These are phyloP conservation scores for Aspidapion aeneum DNA, from an alignment of 2,888 invertebrate species.

Conservation along the genomic window DNA sequence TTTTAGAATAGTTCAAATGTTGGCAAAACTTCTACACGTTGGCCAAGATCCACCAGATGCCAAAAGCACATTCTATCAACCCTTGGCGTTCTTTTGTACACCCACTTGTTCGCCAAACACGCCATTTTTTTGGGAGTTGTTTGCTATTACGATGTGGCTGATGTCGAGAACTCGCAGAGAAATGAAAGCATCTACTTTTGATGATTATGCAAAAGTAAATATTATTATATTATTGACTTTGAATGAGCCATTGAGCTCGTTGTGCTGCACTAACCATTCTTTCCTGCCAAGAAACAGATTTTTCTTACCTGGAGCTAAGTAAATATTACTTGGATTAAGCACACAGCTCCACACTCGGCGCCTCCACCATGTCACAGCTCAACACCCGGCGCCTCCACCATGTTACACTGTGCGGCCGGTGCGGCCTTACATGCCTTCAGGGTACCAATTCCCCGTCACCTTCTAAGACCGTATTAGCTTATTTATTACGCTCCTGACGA, in stretches of 20 bases:
- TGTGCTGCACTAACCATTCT: background rate
- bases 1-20: conserved; percentile 40
- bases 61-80: conserved; percentile 39
- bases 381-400: too few relatives aligned
- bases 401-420: too few relatives aligned
- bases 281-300: background rate
- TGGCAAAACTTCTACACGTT: conserved; percentile 41
- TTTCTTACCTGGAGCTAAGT: background rate
- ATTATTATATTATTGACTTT: background rate
- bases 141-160: conserved; percentile 44
- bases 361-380: too few relatives aligned
- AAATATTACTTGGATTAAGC: too few relatives aligned
- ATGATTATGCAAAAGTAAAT: conserved; percentile 43
- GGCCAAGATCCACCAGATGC: conserved; percentile 39
- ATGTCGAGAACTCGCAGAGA: conserved; percentile 44
- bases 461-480: too few relatives aligned
- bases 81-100: conserved; percentile 40
- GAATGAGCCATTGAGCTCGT: background rate
- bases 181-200: conserved; percentile 43
- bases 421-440: too few relatives aligned
- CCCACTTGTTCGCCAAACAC: conserved; percentile 34
- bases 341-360: too few relatives aligned
- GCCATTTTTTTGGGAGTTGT: conserved; percentile 43
- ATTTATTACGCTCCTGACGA: too few relatives aligned
- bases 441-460: too few relatives aligned